phyloP scores from a whole-genome alignment of 2,888 invertebrate species.

The Chalcosyrphus nemorum region DNA sequence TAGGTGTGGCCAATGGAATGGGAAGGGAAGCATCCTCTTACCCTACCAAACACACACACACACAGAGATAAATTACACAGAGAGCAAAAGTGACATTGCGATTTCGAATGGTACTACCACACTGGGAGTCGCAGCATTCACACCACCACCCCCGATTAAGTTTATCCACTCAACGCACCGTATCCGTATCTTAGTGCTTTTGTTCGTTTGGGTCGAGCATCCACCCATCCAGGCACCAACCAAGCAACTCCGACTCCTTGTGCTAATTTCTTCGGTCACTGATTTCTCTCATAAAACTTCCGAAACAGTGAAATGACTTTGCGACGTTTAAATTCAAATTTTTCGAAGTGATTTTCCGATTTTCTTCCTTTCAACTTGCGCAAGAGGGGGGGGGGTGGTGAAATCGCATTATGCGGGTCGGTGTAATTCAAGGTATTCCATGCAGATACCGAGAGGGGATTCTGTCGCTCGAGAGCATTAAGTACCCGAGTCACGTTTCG shows the following conservation, averaged over 20 bases:
- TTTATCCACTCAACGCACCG: conserved; percentile 19
- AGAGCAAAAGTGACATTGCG: conserved; percentile 10
- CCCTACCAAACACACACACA: conserved; percentile 8
- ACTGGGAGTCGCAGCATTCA: background rate
- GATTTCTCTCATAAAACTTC: conserved; percentile 65
- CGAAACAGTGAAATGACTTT: conserved; percentile 41
- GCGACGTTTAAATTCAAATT: conserved; percentile 64
- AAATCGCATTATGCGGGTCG: conserved; percentile 57
- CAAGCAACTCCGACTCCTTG: background rate
- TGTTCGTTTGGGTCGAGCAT: background rate
- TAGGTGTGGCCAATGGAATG: conserved; percentile 21
- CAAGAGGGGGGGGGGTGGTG: no score
- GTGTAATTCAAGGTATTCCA: conserved; percentile 64
- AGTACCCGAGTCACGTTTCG: conserved; percentile 57
- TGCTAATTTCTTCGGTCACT: conserved; percentile 69
- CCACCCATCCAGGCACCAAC: background rate
- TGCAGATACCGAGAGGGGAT: conserved; percentile 39
- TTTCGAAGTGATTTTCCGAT: conserved; percentile 54
- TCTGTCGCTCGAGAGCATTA: conserved; percentile 8
- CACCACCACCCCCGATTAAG: conserved; percentile 14
- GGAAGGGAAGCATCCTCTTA: background rate
- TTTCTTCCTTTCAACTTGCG: background rate
- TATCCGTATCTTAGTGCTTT: background rate
- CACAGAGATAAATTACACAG: no score
- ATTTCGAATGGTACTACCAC: no score